These are phyloP conservation scores for Papilio xuthus DNA, from an alignment of 1,140 invertebrate species.

Conservation along the genomic window DNA sequence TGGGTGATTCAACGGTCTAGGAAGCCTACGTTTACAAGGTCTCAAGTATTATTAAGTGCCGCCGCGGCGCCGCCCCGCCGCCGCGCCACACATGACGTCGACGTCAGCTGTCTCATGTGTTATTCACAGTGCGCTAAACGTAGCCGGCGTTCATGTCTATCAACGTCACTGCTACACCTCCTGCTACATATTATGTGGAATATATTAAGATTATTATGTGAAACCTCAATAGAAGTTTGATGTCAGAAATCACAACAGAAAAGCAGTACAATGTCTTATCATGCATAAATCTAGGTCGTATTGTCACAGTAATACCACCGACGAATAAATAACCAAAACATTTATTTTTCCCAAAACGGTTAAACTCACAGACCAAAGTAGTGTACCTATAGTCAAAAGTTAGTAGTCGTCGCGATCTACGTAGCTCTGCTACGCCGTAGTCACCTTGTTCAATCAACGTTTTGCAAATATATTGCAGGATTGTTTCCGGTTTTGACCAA, in stretches of 20 bases:
- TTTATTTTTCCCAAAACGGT: no score
- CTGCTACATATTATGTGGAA: background rate
- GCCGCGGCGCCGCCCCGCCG: no score
- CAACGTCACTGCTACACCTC: background rate
- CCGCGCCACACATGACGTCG: background rate
- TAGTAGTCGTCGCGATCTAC: background rate
- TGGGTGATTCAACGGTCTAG: background rate
- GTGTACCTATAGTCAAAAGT: no score
- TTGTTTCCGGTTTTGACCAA: background rate
- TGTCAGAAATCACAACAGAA: background rate
- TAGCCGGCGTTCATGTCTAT: background rate
- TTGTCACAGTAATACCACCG: no score
- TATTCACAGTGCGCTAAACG: background rate
- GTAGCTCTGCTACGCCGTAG: background rate
- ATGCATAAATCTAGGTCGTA: no score
- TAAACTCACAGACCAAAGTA: no score
- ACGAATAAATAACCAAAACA: no score
- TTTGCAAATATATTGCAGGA: background rate
- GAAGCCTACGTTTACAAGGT: background rate
- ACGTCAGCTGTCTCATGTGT: slow-evolving; percentile 1
- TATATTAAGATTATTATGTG: background rate
- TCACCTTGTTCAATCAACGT: background rate
- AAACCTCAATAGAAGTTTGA: background rate
- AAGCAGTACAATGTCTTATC: no score
- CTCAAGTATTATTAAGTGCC: background rate